Base-by-base conservation (phyloP, 2,888 invertebrate genomes). In the Lochmaea capreae region DNA sequence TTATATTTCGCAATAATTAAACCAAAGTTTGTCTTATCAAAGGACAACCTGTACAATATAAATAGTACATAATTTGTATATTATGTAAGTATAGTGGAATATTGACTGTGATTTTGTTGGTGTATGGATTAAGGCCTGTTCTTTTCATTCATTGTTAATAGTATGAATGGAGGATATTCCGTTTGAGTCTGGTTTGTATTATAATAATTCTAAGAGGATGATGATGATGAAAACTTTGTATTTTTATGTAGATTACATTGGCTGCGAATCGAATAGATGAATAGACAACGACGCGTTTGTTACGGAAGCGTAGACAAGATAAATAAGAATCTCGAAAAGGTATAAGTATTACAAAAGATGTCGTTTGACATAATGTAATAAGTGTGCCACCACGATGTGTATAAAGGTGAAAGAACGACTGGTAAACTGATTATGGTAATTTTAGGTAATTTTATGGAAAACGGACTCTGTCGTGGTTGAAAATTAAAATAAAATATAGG, bases 121-220 rank as follows among this genome's bases (percentile, higher is more conserved):
- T 49, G n/a, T 62, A 62, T 22, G 62, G 69, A 69, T 69, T 69
- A 63, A 69, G 62, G 63, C 16, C 54, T 69, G 54, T 69, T 69
- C 69, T 62, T 63, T 69, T 69, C 69, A 63, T 69, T 69, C 69
- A 63, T 52, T 63, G 62, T 54, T 39, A 58, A 63, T 39, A 43
- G 62, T 10, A 43, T 62, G 62, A 62, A 62, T 69, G 69, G 52
- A 52, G 26, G 22, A 63, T 63, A 58, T 62, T 49, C n/a, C 54
- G 22, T 14, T 33, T 49, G 42, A 52, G 61, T 68, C 68, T 26
- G 49, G 58, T 33, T 42, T 54, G 67, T 42, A 39, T 33, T 26
- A 14, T 22, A 61, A 61, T 62, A 18, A 4, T 62, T 8, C 3
- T 42, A 39, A 33, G 11, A n/a, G 9, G 62, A 11, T 8, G 62